These are phyloP conservation scores for Lasioglossum figueresi DNA, from an alignment of 2,888 invertebrate genomes.

Conservation along the genomic window DNA sequence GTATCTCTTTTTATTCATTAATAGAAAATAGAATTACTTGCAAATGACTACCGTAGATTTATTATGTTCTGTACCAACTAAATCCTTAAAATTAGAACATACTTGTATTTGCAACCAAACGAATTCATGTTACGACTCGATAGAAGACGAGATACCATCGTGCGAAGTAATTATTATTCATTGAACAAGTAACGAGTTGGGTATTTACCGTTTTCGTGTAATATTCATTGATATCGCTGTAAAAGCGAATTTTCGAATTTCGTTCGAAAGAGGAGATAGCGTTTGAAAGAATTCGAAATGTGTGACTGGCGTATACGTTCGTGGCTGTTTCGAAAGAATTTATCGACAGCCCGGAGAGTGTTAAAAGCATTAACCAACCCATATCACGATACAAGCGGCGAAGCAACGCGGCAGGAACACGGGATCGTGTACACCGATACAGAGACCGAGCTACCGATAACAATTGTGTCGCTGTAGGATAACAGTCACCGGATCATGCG, in stretches of 20 bases:
- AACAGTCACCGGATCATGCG: constrained; percentile 33
- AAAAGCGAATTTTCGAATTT: not conserved
- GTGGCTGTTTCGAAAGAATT: not conserved
- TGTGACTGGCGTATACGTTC: not conserved
- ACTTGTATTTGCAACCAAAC: not conserved
- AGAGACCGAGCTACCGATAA: constrained; percentile 12
- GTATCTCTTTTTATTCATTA: no score
- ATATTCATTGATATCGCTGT: not conserved
- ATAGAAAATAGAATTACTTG: no score
- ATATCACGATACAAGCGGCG: not conserved
- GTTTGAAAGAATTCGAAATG: not conserved
- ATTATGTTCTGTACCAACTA: not conserved
- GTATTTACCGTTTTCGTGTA: not conserved
- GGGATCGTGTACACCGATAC: not conserved
- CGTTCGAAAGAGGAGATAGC: not conserved
- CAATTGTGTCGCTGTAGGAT: constrained; percentile 17
- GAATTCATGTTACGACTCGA: no score
- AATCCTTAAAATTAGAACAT: not conserved
- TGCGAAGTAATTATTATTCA: not conserved
- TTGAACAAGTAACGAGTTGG: not conserved
- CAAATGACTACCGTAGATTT: no score
- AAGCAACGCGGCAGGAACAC: not conserved
- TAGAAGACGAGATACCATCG: no score
- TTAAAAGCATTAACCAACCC: constrained; percentile 6
- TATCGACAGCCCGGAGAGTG: not conserved